These are phyloP conservation scores for Phyllopteryx taeniolatus DNA, from an alignment of 2,113 vertebrate species.

Conservation along the genomic window DNA sequence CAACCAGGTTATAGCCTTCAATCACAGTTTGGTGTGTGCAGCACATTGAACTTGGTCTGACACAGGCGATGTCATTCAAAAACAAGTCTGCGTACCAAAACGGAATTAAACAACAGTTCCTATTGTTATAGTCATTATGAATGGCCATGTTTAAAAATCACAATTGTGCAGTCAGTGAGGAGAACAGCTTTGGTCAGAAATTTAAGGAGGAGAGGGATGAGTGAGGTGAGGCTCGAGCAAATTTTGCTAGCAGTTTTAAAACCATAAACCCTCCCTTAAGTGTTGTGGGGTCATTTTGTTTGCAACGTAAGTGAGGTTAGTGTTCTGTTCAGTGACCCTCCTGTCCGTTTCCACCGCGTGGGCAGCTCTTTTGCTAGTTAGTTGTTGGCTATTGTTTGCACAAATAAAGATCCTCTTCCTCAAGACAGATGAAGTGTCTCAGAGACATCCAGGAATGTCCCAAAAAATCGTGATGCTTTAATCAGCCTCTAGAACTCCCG, in stretches of 20 bases:
- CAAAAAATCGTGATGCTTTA: constrained; percentile 8
- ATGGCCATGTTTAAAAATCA: too few relatives aligned
- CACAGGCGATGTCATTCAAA: too few relatives aligned
- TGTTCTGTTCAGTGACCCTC: background rate
- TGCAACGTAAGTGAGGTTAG: background rate
- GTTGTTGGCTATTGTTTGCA: background rate
- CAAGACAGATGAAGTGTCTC: background rate
- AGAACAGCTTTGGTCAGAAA: too few relatives aligned
- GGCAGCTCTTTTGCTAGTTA: background rate
- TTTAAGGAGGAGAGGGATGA: too few relatives aligned
- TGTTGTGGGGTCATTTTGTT: background rate
- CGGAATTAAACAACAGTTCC: too few relatives aligned
- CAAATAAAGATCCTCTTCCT: background rate
- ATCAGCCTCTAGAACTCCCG: constrained; percentile 32
- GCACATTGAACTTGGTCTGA: too few relatives aligned
- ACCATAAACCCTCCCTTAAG: background rate
- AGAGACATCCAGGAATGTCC: background rate
- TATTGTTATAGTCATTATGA: too few relatives aligned
- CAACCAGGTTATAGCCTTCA: too few relatives aligned
- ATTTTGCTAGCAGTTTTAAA: background rate
- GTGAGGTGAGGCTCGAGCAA: too few relatives aligned
- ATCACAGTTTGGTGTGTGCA: too few relatives aligned
- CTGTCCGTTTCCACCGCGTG: background rate
- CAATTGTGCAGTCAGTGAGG: too few relatives aligned
- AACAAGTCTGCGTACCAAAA: too few relatives aligned